Evolutionary conservation across 2,888 invertebrate genomes (phyloP).

Genomic region (Diachrysia chrysitis): DNA sequence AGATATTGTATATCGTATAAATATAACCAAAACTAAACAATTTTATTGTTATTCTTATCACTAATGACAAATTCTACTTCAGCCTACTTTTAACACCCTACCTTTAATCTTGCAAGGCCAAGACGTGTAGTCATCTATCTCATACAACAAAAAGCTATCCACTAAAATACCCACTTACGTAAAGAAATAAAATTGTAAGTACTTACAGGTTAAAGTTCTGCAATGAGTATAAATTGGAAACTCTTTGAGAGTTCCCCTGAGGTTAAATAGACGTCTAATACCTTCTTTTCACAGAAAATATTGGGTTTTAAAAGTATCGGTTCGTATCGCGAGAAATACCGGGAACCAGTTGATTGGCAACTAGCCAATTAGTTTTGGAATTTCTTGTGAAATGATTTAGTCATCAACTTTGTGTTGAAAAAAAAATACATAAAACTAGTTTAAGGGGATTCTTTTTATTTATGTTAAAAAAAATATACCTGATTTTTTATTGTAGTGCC

Average conservation of each 20-base stretch:
- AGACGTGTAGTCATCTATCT: background rate
- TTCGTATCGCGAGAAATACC: background rate
- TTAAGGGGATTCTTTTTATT: too few relatives aligned
- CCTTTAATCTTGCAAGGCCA: background rate
- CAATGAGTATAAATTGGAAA: slow-evolving; percentile 49
- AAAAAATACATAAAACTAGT: background rate
- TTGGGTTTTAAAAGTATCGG: background rate
- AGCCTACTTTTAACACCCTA: background rate
- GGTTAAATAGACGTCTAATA: slow-evolving; percentile 40
- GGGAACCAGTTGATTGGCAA: background rate
- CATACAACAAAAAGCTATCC: background rate
- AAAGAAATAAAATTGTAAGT: slow-evolving; percentile 33
- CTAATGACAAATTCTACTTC: too few relatives aligned
- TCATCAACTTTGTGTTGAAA: background rate
- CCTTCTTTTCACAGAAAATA: slow-evolving; percentile 34
- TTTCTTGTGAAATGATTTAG: background rate
- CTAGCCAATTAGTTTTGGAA: background rate
- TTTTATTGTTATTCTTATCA: too few relatives aligned
- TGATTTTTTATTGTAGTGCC: too few relatives aligned
- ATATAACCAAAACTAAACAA: too few relatives aligned
- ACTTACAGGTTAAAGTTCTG: slow-evolving; percentile 37
- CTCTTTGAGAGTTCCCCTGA: slow-evolving; percentile 33
- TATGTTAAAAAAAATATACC: too few relatives aligned
- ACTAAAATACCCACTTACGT: slow-evolving; percentile 1
- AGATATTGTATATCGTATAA: too few relatives aligned